Percentiles rank a stretch among this genome's conserved stretches.
These are phyloP conservation scores for Sebastes goodei DNA, from an alignment of 2,797 vertebrate species.

Conservation along the genomic window DNA sequence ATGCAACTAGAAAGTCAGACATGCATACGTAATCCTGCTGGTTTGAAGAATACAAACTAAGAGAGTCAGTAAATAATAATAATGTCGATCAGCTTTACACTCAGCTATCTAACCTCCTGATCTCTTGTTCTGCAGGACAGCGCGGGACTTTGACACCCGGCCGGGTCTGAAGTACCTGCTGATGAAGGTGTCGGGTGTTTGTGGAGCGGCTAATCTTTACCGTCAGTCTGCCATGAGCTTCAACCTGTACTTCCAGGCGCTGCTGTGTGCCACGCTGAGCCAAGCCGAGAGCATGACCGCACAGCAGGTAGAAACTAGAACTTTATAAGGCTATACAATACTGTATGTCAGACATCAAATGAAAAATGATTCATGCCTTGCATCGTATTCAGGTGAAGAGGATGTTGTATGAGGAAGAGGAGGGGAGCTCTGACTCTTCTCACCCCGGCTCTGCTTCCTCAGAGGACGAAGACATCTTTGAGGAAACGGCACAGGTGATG, in stretches of 20 bases:
- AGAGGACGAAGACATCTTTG: constrained; percentile 98
- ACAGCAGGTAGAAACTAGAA: constrained; percentile 78
- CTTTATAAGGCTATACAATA: too few relatives aligned
- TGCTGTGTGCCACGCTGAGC: constrained; percentile 91
- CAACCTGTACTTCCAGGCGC: constrained; percentile 95
- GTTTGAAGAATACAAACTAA: not conserved
- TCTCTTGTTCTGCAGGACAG: constrained; percentile 78
- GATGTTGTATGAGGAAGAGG: constrained; percentile 93
- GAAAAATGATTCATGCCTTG: not conserved
- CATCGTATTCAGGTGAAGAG: constrained; percentile 85
- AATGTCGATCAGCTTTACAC: not conserved
- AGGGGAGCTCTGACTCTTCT: constrained; percentile 93
- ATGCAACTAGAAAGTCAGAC: not conserved
- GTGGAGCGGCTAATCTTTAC: constrained; percentile 94
- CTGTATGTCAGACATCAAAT: too few relatives aligned
- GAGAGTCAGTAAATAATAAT: not conserved
- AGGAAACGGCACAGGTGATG: constrained; percentile 93
- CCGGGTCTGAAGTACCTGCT: constrained; percentile 96
- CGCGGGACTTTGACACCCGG: constrained; percentile 94
- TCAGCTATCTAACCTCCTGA: too few relatives aligned
- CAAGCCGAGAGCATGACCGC: constrained; percentile 91
- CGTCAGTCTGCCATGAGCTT: constrained; percentile 98
- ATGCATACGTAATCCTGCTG: not conserved
- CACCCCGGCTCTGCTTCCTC: constrained; percentile 94
- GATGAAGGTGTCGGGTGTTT: constrained; percentile 96